Base-by-base conservation (phyloP, 92 coral and sea anemone genomes). In the Pocillopora grandis region DNA sequence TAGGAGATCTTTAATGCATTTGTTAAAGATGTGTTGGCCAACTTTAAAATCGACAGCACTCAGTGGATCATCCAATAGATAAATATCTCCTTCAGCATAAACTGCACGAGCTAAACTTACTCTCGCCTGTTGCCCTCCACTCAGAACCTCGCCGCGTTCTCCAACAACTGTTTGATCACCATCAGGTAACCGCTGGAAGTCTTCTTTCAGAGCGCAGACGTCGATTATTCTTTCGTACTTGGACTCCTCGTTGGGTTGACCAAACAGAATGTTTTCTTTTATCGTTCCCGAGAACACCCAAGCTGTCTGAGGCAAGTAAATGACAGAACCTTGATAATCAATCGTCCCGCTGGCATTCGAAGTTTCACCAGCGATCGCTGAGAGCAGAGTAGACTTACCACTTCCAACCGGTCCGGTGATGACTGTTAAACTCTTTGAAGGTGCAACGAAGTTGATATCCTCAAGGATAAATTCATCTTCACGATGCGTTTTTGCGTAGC, bases 221-320 rank as follows among this genome's bases (percentile, higher is more conserved):
- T 70, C 70, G n/a, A 82, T 87, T 11, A 87, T 86, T 72, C 66
- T 75, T 86, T 83, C 76, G 81, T 87, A 87, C 27, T 73, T 83
- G 59, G 69, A 78, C 52, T 82, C 90, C 16, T 85, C 90, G 57
- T 77, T 81, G 18, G 87, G 70, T 0, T 21, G 36, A 4, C 70
- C 70, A 66, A 66, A 66, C 70, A 66, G 21, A 66, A 66, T 66
- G 78, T 87, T 87, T 55, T 87, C 90, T 72, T 87, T 82, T 66
- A 87, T 48, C 18, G 90, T 74, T 66, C 90, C 90, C 76, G 87
- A 67, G 60, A n/a, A 81, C 13, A 87, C 90, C 90, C 90, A 87
- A 8, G 90, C 83, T 18, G 76, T 59, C 42, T 87, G 90, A 72
- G 90, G 87, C 77, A 82, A 87, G 36, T 81, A 87, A 60, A 61